Evolutionary conservation across 2,113 vertebrate genomes (phyloP), one percentile per base, ranked within the genome.

Genomic region (Lepisosteus osseus): DNA sequence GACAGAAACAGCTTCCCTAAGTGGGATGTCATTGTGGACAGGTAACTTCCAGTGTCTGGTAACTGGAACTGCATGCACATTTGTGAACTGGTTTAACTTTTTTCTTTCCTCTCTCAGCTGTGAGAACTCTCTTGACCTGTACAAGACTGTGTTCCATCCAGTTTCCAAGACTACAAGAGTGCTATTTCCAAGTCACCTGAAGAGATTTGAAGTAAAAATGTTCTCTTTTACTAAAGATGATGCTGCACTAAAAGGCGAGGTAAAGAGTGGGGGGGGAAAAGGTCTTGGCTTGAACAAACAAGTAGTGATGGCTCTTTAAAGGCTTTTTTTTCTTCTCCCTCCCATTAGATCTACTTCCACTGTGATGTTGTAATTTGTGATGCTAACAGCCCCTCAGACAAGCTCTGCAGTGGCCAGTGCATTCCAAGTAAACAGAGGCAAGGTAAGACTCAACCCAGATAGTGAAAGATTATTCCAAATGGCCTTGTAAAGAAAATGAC

Each of bases 161-260:
- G 86, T 91, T 0, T 54, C 42, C 51, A 0, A 73, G 11, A 81
- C 89, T 43, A 41, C 14, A 54, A 79, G 80, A 73, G 85, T 91
- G 61, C 70, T 15, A 2, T 69, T 76, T 71, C 88, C 88, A 0
- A 76, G 78, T 61, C 84, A 88, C 66, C 14, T 87, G 5, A 90
- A 90, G 42, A 87, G 81, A 12, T 92, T 93, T 77, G 82, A 87
- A 69, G 72, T 91, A n/a, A 75, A 74, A 61, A 90, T 84, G 84
- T 90, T 90, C 72, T 79, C 87, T 4, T 90, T 90, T 2, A 69
- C 78, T 4, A 65, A 76, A 65, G 76, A 85, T 13, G 2, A 77
- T 3, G 69, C 78, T 0, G 45, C 72, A 4, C 13, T 77, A 44
- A 80, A 14, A 47, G 57, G 11, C 3, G 80, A 80, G 90, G 90